These are phyloP conservation scores for Actenoides lindsayi DNA, from an alignment of 2,113 vertebrate genomes.

Conservation along the genomic window DNA sequence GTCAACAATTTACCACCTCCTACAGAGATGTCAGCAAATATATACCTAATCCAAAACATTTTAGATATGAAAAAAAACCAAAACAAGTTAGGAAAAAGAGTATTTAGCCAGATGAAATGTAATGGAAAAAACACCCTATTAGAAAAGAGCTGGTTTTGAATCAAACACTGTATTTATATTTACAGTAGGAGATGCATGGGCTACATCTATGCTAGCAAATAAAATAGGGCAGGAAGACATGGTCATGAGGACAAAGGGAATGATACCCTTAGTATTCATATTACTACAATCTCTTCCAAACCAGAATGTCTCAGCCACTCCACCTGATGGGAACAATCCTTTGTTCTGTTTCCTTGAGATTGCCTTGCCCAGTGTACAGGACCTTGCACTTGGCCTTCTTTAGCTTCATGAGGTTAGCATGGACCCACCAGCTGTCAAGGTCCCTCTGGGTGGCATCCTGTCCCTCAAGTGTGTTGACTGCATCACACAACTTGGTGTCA, in stretches of 20 bases:
- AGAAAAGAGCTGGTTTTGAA: neutral
- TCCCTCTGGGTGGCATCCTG: too few relatives aligned
- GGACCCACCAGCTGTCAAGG: too few relatives aligned
- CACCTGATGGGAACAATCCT: neutral
- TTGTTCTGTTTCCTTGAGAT: neutral
- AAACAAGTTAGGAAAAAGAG: neutral
- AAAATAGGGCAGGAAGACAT: neutral
- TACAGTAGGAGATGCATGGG: neutral
- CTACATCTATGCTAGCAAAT: neutral
- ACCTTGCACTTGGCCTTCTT: too few relatives aligned
- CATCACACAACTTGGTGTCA: too few relatives aligned
- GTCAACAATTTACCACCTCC: conserved; percentile 47
- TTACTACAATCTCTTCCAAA: neutral
- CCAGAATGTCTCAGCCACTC: neutral
- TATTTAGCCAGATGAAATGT: neutral
- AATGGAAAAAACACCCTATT: neutral
- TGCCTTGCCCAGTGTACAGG: too few relatives aligned
- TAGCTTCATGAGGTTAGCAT: too few relatives aligned
- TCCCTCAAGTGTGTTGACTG: too few relatives aligned
- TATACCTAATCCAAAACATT: conserved; percentile 17
- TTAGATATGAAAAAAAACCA: neutral
- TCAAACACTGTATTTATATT: neutral
- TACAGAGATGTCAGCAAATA: conserved; percentile 33
- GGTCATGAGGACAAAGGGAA: neutral
- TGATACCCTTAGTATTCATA: neutral